phyloP scores from a whole-genome alignment of 2,888 invertebrate species.

The Scaptomyza parva region DNA sequence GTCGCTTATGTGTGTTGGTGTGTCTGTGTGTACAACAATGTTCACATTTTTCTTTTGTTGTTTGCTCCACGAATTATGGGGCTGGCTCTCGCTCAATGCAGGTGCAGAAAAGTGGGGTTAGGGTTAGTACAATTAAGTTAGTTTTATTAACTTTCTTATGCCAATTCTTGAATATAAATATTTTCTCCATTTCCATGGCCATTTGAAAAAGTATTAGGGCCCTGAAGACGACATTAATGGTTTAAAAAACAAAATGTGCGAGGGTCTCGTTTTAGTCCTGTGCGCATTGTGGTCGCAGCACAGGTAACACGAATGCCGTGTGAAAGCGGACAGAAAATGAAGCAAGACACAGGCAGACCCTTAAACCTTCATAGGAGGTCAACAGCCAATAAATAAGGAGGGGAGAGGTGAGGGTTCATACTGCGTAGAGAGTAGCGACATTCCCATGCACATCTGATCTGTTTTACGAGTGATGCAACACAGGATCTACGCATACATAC shows the following conservation, averaged over 20 bases:
- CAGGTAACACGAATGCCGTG: constrained; percentile 63
- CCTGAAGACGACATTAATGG: constrained; percentile 24
- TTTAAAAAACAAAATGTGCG: constrained; percentile 22
- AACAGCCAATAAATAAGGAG: constrained; percentile 61
- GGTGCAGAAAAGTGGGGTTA: constrained; percentile 79
- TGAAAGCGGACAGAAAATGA: constrained; percentile 53
- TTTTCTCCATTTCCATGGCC: neutral
- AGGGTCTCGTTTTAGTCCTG: constrained; percentile 40
- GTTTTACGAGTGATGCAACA: constrained; percentile 67
- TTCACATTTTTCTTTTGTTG: constrained; percentile 76
- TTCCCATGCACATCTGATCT: constrained; percentile 76
- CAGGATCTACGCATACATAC: constrained; percentile 58
- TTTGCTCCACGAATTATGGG: constrained; percentile 74
- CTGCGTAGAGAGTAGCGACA: constrained; percentile 33
- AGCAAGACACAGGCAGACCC: constrained; percentile 50
- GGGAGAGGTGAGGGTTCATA: constrained; percentile 36
- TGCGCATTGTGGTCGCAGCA: constrained; percentile 41
- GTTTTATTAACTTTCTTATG: constrained; percentile 29
- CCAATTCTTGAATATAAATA: neutral
- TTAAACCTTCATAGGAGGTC: constrained; percentile 63
- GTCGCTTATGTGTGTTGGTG: constrained; percentile 30
- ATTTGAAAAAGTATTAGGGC: constrained; percentile 8
- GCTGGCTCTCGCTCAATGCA: constrained; percentile 68
- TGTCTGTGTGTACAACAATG: constrained; percentile 72
- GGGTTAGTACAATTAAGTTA: constrained; percentile 47